Base-by-base conservation (phyloP, 2,888 invertebrate species). In the Lapara coniferarum region DNA sequence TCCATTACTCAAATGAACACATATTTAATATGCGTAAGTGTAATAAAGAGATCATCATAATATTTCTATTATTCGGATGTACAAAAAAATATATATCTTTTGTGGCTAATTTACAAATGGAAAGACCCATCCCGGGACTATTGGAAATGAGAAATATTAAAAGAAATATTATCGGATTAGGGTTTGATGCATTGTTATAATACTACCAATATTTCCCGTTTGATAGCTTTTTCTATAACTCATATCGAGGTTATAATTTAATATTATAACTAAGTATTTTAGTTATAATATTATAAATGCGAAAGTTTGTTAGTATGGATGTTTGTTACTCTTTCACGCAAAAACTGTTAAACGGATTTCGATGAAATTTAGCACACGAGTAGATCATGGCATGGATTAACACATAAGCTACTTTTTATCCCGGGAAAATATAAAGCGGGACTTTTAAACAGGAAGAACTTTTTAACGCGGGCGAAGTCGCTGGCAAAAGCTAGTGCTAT, bases 101-200 rank as follows among this genome's bases (percentile, higher is more conserved):
- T 72, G 66, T 75, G 70, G 71, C 70, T 78, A 77, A 77, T 79
- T 75, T 78, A 77, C 74, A 78, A 81, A 80, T 81, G 76, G 77
- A 78, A 69, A 71, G 66, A 25, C 51, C 67, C 58, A 14, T 57
- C 63, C 55, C 71, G 66, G 67, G 70, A 49, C 66, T 55, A 56
- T 10, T 44, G 58, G 70, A 53, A n/a, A n/a, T 67, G 71, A 72
- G 72, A 73, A 71, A 63, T 53, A 30, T 55, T 56, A 37, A 58
- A 59, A 25, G 44, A n/a, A 25, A 25, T 67, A 68, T 46, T 63
- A 63, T 46, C 10, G 16, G n/a, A 58, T 16, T 63, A 19, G 0
- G 46, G 44, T 44, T 59, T 16, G 46, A n/a, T 63, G 19, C 46
- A 63, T 10, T 63, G 16, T 46, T 63, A 46, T 44, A 37, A 16